Base-by-base conservation (phyloP, 2,888 invertebrate genomes). In the Macrosoma leucophasiata region DNA sequence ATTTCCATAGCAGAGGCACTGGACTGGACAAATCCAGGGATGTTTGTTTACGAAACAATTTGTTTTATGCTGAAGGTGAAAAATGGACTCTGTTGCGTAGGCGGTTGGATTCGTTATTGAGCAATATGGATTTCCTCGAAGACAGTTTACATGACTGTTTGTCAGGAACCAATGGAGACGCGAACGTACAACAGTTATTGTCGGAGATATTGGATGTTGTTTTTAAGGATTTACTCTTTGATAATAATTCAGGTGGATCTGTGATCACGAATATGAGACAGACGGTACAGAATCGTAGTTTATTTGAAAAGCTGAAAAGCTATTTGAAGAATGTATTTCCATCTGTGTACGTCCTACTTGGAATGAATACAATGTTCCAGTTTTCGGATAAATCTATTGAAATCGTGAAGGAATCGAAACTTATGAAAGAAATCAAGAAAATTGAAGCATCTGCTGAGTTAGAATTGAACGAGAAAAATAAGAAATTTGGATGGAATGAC, bases 41-140 rank as follows among this genome's bases (percentile, higher is more conserved):
- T 79, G 73, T 79, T 77, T 82, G 81, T 75, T 67, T 84, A 72
- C 73, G 74, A 73, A 76, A 82, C 78, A 84, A 84, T 77, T 73
- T 81, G 65, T 84, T 81, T 65, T 81, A 81, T 51, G 67, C 76
- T 10, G 78, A 82, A 50, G 79, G 74, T 19, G 81, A 81, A 67
- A 82, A 81, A 41, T 81, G 84, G 78, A 77, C 76, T 48, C 49
- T 79, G 55, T 45, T 81, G 44, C 65, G 76, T 1, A 58, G 62
- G 13, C 65, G 68, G 30, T 64, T 81, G 41, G 79, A 77, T 20
- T 62, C 76, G 38, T 49, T 82, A 46, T 64, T 79, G 61, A 71
- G 56, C 28, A 69, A 56, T 51, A 58, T 74, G 43, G 47, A 62
- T 23, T 49, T 52, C 40, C 60, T 69, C 50, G 67, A 72, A 62